These are phyloP conservation scores for Siderastrea radians DNA, from an alignment of 92 coral and sea anemone genomes.

Conservation along the genomic window DNA sequence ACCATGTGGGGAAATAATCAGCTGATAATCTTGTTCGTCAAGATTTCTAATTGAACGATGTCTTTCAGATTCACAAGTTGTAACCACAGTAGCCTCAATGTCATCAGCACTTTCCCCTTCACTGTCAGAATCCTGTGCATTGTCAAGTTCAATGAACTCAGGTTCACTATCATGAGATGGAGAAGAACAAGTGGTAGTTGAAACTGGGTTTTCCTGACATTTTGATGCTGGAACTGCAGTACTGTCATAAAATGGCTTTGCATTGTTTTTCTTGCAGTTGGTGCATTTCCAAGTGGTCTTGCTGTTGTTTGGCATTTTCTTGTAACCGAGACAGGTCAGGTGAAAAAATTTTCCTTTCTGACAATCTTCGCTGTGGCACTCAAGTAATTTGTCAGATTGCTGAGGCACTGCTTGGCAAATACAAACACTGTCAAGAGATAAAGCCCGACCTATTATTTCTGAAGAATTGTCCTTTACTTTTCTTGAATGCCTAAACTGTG, in stretches of 20 bases:
- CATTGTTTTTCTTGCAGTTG: constrained; percentile 32
- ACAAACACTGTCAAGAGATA: constrained; percentile 6
- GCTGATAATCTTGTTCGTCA: constrained; percentile 32
- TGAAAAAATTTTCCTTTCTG: constrained; percentile 80
- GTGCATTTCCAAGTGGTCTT: constrained; percentile 75
- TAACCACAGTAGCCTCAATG: constrained; percentile 24
- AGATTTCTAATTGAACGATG: constrained; percentile 35
- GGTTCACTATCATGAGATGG: constrained; percentile 27
- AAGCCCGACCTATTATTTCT: constrained; percentile 10
- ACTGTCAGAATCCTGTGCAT: constrained; percentile 44
- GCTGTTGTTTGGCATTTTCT: constrained; percentile 80
- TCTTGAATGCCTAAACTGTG: constrained; percentile 6
- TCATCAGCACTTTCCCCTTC: constrained; percentile 45
- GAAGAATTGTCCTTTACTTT: background rate
- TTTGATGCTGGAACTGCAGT: constrained; percentile 10
- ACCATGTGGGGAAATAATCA: constrained; percentile 50
- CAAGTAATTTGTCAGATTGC: constrained; percentile 61
- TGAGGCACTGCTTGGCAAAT: constrained; percentile 43
- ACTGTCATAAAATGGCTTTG: constrained; percentile 36
- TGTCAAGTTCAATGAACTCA: constrained; percentile 7
- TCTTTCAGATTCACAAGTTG: constrained; percentile 47
- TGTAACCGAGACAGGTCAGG: constrained; percentile 69
- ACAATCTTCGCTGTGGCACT: constrained; percentile 75
- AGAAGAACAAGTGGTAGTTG: constrained; percentile 47
- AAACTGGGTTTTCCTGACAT: constrained; percentile 28